Conservation (phyloP, 2,888 invertebrate genomes). For the Liposcelis brunnea region DNA sequence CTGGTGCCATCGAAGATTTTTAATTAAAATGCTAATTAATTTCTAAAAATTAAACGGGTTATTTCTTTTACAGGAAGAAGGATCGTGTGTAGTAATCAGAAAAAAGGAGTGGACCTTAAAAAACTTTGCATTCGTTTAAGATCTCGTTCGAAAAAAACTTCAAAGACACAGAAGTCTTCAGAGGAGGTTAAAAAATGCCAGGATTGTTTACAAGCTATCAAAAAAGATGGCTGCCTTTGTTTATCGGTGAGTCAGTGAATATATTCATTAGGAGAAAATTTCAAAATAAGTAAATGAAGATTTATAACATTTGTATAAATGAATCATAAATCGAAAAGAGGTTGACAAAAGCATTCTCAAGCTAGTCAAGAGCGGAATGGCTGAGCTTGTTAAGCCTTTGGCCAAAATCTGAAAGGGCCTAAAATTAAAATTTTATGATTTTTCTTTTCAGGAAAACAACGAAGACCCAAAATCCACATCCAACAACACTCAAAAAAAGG, state of each 20-base stretch:
- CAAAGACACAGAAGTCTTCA: too few species aligned
- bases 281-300: too few species aligned
- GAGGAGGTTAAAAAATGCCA: slow-evolving; percentile 11
- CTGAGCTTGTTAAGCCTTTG: too few species aligned
- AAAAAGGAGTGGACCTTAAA: slow-evolving; percentile 22
- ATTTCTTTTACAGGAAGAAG: too few species aligned
- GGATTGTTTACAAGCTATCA: slow-evolving; percentile 14
- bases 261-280: not conserved
- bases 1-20: too few species aligned
- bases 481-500: slow-evolving; percentile 8
- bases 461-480: not conserved
- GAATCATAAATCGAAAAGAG: too few species aligned
- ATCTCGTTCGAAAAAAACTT: not conserved
- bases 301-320: too few species aligned
- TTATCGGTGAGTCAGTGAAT: not conserved
- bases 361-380: too few species aligned
- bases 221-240: slow-evolving; percentile 14
- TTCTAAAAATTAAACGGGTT: slow-evolving; percentile 18
- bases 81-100: slow-evolving; percentile 20
- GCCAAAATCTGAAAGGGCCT: too few species aligned
- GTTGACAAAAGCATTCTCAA: too few species aligned
- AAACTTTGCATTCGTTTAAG: not conserved
- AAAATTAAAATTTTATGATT: too few species aligned
- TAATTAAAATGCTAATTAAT: slow-evolving; percentile 15
- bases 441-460: too few species aligned